These are phyloP conservation scores for Tricholauxania praeusta DNA, from an alignment of 2,888 invertebrate genomes.

Conservation along the genomic window DNA sequence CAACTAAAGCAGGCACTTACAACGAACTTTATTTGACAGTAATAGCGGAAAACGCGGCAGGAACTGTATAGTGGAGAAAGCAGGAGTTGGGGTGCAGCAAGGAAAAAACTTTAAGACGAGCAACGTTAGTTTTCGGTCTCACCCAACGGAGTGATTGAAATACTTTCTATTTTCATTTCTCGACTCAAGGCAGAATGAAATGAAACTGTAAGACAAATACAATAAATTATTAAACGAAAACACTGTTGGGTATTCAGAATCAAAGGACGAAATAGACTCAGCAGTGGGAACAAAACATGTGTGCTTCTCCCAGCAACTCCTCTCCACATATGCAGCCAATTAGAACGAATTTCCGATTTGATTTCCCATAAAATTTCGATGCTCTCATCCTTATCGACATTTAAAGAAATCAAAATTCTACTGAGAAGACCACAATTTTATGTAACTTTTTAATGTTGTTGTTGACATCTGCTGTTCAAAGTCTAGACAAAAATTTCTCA, in stretches of 20 bases:
- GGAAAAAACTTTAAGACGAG: not conserved
- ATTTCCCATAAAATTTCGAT: too few species aligned
- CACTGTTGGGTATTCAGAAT: conserved; percentile 43
- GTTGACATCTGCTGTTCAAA: too few species aligned
- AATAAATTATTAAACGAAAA: conserved; percentile 52
- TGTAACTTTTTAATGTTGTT: too few species aligned
- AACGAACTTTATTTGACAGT: conserved; percentile 14
- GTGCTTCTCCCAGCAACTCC: too few species aligned
- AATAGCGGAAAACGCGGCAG: not conserved
- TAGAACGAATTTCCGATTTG: too few species aligned
- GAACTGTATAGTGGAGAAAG: not conserved
- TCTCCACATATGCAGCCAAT: too few species aligned
- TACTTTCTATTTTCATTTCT: conserved; percentile 2
- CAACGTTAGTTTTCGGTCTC: not conserved
- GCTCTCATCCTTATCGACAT: too few species aligned
- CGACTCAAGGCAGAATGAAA: not conserved
- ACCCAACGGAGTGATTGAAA: not conserved
- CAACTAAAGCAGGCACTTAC: not conserved
- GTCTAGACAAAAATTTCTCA: too few species aligned
- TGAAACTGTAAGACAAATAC: conserved; percentile 45
- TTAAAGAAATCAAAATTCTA: too few species aligned
- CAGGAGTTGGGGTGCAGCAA: not conserved
- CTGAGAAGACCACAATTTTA: too few species aligned
- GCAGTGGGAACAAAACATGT: not conserved
- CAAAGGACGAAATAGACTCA: conserved; percentile 1